Percentiles rank a stretch among this genome's conserved stretches.
These are phyloP conservation scores for Heliconius hortense DNA, from an alignment of 2,888 invertebrate species.

Conservation along the genomic window DNA sequence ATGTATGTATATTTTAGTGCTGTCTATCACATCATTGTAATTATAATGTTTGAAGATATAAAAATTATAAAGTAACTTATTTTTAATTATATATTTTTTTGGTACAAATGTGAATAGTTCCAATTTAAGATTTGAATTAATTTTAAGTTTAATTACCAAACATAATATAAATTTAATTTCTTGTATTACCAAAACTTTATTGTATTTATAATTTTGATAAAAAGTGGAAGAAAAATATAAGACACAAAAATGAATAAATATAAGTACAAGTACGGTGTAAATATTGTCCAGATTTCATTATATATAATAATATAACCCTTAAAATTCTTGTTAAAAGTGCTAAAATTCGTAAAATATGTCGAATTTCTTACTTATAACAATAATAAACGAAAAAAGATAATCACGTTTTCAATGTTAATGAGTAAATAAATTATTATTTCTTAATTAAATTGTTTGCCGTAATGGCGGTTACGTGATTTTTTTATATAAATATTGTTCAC, in stretches of 20 bases:
- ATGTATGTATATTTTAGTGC: not conserved
- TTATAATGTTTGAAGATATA: not conserved
- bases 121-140: too few species aligned
- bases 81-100: not conserved
- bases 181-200: too few species aligned
- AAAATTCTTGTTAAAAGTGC: conserved; percentile 60
- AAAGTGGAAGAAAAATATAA: not conserved
- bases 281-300: not conserved
- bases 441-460: conserved; percentile 25
- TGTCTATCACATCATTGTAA: conserved; percentile 52
- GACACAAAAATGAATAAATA: not conserved
- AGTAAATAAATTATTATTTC: conserved; percentile 22
- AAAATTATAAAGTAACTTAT: not conserved
- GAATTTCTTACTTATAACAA: conserved; percentile 36
- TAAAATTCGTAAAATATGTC: conserved; percentile 52
- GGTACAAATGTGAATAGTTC: too few species aligned
- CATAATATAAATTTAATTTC: too few species aligned
- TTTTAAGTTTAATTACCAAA: too few species aligned
- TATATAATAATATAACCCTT: conserved; percentile 52
- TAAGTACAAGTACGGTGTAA: conserved; percentile 50
- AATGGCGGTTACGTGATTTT: not conserved
- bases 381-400: conserved; percentile 32
- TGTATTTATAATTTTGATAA: too few species aligned
- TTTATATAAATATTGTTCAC: not conserved
- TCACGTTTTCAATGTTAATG: conserved; percentile 19